These are phyloP conservation scores for Eurystomus glaucurus DNA, from an alignment of 2,797 vertebrate genomes.

Conservation along the genomic window DNA sequence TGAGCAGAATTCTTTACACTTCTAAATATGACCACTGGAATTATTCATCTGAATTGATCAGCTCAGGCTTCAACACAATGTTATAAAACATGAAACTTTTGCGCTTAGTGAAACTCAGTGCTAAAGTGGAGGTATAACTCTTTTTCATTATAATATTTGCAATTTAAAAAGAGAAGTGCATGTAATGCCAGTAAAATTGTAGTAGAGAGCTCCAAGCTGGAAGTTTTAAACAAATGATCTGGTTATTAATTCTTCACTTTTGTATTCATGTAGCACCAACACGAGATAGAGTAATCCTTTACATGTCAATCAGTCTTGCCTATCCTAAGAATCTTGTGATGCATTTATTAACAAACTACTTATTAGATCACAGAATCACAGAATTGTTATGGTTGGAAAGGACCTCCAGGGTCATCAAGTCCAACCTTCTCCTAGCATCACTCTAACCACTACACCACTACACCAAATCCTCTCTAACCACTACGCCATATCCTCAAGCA, in stretches of 20 bases:
- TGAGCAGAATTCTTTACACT: background rate
- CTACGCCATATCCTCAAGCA: too few relatives aligned
- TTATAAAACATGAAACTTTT: slow-evolving; percentile 38
- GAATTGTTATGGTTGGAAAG: too few relatives aligned
- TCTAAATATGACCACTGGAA: slow-evolving; percentile 30
- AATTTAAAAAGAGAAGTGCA: background rate
- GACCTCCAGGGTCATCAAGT: too few relatives aligned
- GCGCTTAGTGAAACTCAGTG: slow-evolving; percentile 24
- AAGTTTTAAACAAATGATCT: slow-evolving; percentile 4
- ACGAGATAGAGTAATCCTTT: background rate
- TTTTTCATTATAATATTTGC: slow-evolving; percentile 7
- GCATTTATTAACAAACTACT: background rate
- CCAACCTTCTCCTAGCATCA: too few relatives aligned
- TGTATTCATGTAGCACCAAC: background rate
- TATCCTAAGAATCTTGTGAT: background rate
- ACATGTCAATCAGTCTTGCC: background rate
- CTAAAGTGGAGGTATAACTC: slow-evolving; percentile 35
- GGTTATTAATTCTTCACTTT: background rate
- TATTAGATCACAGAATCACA: too few relatives aligned
- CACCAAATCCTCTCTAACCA: too few relatives aligned
- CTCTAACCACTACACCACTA: too few relatives aligned
- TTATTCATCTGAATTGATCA: background rate
- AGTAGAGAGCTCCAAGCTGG: background rate
- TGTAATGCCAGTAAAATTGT: background rate
- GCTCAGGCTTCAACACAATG: background rate